Evolutionary conservation across 2,797 vertebrate species (phyloP).

Genomic region (Garrulus glandarius): DNA sequence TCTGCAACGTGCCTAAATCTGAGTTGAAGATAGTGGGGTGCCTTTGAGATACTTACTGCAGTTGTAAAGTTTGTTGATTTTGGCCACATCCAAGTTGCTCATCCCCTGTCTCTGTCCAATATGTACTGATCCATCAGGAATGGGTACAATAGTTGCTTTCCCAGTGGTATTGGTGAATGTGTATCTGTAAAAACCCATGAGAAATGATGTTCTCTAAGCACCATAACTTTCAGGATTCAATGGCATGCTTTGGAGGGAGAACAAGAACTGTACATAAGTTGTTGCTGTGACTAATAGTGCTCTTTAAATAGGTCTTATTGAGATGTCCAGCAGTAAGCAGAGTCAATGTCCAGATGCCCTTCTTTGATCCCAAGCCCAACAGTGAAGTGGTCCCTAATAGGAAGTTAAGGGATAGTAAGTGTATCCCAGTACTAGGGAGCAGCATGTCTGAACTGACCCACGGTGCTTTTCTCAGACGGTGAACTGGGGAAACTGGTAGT

Average conservation of each 20-base stretch:
- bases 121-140: slow-evolving; percentile 81
- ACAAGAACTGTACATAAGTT: background rate
- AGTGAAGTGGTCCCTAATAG: background rate
- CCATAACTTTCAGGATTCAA: background rate
- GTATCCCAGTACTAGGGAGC: background rate
- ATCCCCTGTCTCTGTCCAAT: slow-evolving; percentile 87
- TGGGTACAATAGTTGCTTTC: slow-evolving; percentile 85
- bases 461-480: background rate
- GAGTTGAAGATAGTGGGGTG: background rate
- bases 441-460: background rate
- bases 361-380: background rate
- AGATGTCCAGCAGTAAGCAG: background rate
- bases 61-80: slow-evolving; percentile 86
- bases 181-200: slow-evolving; percentile 68
- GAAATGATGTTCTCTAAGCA: background rate
- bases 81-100: slow-evolving; percentile 83
- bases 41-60: slow-evolving; percentile 73
- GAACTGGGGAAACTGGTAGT: background rate
- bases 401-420: background rate
- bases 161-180: slow-evolving; percentile 82
- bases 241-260: background rate
- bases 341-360: background rate
- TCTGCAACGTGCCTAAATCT: background rate
- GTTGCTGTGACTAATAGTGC: background rate
- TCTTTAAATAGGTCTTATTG: background rate